A percentile compares a stretch with the other conserved stretches of the same genome.
These are phyloP conservation scores for Aptenodytes patagonicus DNA, from an alignment of 2,113 vertebrate genomes.

Conservation along the genomic window DNA sequence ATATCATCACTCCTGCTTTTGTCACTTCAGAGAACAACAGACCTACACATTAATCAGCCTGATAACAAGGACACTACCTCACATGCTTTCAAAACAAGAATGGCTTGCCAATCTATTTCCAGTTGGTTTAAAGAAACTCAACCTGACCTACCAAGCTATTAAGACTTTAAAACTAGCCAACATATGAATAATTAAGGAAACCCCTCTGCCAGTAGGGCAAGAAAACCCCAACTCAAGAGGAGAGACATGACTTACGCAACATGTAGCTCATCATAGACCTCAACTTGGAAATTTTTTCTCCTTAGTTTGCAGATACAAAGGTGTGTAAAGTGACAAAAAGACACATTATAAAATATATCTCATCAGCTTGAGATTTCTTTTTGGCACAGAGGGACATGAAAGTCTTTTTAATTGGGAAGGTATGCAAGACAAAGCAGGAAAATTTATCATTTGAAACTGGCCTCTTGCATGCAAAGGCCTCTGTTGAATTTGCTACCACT, in stretches of 20 bases:
- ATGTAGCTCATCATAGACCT: neutral
- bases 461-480: neutral
- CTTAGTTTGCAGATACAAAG: neutral
- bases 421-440: neutral
- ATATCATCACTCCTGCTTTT: neutral
- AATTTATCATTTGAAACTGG: neutral
- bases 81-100: neutral
- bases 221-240: neutral
- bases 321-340: neutral
- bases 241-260: neutral
- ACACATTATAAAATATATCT: neutral
- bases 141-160: neutral
- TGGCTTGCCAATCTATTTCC: neutral
- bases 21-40: neutral
- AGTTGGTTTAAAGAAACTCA: neutral
- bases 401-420: neutral
- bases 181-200: neutral
- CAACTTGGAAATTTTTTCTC: neutral
- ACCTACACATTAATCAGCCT: neutral
- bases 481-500: neutral
- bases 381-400: neutral
- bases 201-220: neutral
- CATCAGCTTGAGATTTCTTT: neutral
- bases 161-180: neutral
- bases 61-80: neutral